phyloP scores from a whole-genome alignment of 2,797 vertebrate species.

The Euphonia xanthogaster region DNA sequence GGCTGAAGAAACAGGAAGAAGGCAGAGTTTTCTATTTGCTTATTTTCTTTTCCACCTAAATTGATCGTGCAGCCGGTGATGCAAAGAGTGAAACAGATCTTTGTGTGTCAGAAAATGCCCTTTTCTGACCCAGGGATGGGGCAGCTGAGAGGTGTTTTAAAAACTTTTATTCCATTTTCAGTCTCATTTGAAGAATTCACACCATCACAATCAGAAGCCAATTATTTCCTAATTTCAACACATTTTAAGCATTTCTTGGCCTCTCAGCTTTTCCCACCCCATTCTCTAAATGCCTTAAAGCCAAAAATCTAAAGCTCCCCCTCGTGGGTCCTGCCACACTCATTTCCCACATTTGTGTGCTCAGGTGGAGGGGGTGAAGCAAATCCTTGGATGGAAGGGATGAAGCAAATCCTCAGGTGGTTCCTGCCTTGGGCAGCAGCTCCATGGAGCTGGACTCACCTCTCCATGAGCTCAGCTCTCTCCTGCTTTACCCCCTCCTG shows the following conservation, averaged over 20 bases:
- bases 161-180: not conserved
- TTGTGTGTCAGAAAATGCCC: not conserved
- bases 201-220: not conserved
- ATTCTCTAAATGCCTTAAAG: not conserved
- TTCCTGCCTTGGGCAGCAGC: rapidly evolving
- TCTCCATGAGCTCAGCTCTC: rapidly evolving
- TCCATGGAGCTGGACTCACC: not conserved
- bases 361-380: rapidly evolving
- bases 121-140: not conserved
- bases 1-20: not conserved
- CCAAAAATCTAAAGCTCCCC: not conserved
- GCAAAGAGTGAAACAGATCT: rapidly evolving
- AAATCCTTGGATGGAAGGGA: not conserved
- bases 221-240: not conserved
- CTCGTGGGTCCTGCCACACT: not conserved
- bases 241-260: rapidly evolving
- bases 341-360: not conserved
- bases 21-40: not conserved
- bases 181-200: not conserved
- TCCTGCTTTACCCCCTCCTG: not conserved
- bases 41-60: rapidly evolving
- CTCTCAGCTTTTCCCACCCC: not conserved
- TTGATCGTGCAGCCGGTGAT: rapidly evolving
- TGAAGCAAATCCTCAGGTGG: not conserved
- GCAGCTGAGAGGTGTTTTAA: not conserved